Percentiles rank a stretch among this genome's conserved stretches.
These are phyloP conservation scores for Pseudomyrmex flavicornis DNA, from an alignment of 1,140 invertebrate species.

Conservation along the genomic window DNA sequence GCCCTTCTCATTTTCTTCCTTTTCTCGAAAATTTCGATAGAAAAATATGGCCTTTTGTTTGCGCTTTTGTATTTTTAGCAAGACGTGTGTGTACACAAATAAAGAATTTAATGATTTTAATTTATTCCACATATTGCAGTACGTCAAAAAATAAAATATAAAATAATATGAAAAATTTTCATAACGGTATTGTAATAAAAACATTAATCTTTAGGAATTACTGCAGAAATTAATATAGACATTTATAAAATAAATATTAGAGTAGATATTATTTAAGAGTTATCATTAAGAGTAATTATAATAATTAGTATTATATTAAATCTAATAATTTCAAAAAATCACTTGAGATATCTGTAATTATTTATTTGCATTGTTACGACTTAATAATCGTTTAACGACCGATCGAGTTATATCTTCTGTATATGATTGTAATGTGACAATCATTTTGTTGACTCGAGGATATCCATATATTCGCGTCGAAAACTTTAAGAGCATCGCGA, in stretches of 20 bases:
- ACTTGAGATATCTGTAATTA: background rate
- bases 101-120: conserved; percentile 19
- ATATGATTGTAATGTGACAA: no score
- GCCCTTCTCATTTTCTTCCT: conserved; percentile 38
- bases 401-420: background rate
- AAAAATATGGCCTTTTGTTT: conserved; percentile 56
- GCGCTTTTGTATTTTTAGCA: conserved; percentile 27
- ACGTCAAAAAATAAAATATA: background rate
- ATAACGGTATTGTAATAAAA: background rate
- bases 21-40: conserved; percentile 55
- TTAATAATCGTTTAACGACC: conserved; percentile 17
- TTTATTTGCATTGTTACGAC: no score
- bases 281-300: no score
- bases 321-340: background rate
- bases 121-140: background rate
- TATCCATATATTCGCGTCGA: background rate
- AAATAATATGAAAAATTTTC: background rate
- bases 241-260: background rate
- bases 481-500: conserved; percentile 30
- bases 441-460: no score
- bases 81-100: background rate
- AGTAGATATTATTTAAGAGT: no score
- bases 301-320: background rate
- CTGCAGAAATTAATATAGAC: background rate
- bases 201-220: no score